These are phyloP conservation scores for Macaria notata DNA, from an alignment of 2,888 invertebrate genomes.

Conservation along the genomic window DNA sequence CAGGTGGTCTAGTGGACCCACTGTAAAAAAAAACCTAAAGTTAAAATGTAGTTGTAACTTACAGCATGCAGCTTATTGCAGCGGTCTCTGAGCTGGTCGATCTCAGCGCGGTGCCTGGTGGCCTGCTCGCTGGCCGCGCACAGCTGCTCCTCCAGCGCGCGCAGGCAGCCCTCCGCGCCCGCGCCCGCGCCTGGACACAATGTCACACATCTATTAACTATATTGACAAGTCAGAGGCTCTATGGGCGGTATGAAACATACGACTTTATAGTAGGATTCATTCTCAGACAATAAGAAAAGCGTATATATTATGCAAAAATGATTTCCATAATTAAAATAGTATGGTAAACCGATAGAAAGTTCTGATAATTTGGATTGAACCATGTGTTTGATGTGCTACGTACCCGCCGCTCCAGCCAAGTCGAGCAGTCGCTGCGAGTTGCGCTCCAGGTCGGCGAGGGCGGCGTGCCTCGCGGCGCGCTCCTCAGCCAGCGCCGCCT, in stretches of 20 bases:
- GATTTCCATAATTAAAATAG: too few species aligned
- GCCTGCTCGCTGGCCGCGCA: slow-evolving; percentile 89
- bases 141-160: slow-evolving; percentile 89
- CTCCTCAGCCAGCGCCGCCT: slow-evolving; percentile 85
- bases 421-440: slow-evolving; percentile 87
- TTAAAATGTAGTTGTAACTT: slow-evolving; percentile 40
- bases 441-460: slow-evolving; percentile 87
- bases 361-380: too few species aligned
- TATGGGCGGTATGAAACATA: too few species aligned
- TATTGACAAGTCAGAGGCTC: too few species aligned
- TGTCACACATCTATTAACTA: neutral
- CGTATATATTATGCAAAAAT: too few species aligned
- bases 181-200: slow-evolving; percentile 65
- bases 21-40: too few species aligned
- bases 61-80: slow-evolving; percentile 88
- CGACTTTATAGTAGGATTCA: too few species aligned
- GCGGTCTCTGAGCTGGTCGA: slow-evolving; percentile 85
- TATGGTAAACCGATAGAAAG: too few species aligned
- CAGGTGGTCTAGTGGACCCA: too few species aligned
- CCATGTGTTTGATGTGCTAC: too few species aligned
- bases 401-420: slow-evolving; percentile 76
- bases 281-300: too few species aligned
- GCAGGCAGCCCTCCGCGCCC: slow-evolving; percentile 86
- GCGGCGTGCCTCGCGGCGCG: slow-evolving; percentile 88
- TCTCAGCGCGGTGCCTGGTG: slow-evolving; percentile 88